Conservation (phyloP, 2,797 vertebrate species). For the Enteromius anoplus region DNA sequence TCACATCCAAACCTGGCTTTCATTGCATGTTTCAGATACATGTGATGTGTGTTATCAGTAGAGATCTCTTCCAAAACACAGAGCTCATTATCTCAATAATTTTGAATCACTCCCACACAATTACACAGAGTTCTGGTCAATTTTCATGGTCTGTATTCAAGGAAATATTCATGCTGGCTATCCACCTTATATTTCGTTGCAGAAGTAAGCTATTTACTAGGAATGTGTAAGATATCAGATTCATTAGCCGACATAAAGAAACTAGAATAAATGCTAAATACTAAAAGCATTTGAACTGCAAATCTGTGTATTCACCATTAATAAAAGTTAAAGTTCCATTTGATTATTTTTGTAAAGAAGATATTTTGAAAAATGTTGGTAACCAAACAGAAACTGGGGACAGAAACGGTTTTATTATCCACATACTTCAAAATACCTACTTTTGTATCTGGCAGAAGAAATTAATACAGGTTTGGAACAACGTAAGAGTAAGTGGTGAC, state of each 20-base stretch:
- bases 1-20: slow-evolving; percentile 9
- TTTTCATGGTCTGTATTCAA: slow-evolving; percentile 5
- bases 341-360: background rate
- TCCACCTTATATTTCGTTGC: background rate
- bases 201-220: background rate
- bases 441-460: background rate
- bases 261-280: background rate
- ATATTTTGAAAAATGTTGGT: background rate
- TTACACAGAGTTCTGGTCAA: background rate
- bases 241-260: background rate
- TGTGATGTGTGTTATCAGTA: background rate
- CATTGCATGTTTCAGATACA: background rate
- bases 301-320: too few species aligned
- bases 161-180: background rate
- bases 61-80: background rate
- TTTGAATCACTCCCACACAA: background rate
- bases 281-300: background rate
- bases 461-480: background rate
- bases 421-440: background rate
- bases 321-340: background rate
- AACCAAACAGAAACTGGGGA: background rate
- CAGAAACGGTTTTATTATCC: background rate
- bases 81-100: background rate
- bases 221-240: background rate
- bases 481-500: background rate